Evolutionary conservation across 30 jellyfish, hydroid and myxozoan species (phyloP).

Genomic region (Pelagia noctiluca): DNA sequence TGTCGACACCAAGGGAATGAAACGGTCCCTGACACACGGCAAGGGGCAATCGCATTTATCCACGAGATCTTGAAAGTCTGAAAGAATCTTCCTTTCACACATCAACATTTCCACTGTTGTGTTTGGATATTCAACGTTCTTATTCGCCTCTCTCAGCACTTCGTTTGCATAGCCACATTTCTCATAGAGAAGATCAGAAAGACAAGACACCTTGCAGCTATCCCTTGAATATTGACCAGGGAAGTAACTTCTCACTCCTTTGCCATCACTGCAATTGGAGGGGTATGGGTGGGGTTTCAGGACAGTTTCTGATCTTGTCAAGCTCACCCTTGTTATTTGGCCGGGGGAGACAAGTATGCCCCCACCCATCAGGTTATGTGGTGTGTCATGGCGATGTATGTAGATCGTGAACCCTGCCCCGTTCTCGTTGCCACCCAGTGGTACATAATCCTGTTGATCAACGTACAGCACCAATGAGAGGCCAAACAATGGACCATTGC

Average conservation of each 20-base stretch:
- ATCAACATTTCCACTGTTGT: constrained; percentile 44
- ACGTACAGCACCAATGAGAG: constrained; percentile 26
- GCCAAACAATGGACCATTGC: constrained; percentile 55
- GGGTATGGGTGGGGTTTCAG: constrained; percentile 24
- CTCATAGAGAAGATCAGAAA: constrained; percentile 2
- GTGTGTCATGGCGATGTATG: constrained; percentile 22
- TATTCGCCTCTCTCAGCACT: background rate
- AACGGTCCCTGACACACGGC: constrained; percentile 32
- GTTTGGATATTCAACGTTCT: background rate
- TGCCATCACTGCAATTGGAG: constrained; percentile 54
- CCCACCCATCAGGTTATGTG: constrained; percentile 30
- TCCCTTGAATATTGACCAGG: constrained; percentile 50
- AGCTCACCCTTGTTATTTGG: constrained; percentile 1
- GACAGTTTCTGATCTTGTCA: constrained; percentile 25
- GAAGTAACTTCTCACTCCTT: constrained; percentile 24
- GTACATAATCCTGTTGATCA: constrained; percentile 35
- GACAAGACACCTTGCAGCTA: constrained; percentile 35
- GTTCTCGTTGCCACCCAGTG: constrained; percentile 18
- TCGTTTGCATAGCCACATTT: constrained; percentile 53
- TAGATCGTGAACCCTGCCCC: constrained; percentile 59
- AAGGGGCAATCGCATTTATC: constrained; percentile 31
- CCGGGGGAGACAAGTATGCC: constrained; percentile 56
- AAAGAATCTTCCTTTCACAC: no score
- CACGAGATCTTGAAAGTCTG: background rate
- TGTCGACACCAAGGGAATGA: constrained; percentile 9